Evolutionary conservation across 2,888 invertebrate genomes (phyloP).

Genomic region (Reticulitermes lucifugus): DNA sequence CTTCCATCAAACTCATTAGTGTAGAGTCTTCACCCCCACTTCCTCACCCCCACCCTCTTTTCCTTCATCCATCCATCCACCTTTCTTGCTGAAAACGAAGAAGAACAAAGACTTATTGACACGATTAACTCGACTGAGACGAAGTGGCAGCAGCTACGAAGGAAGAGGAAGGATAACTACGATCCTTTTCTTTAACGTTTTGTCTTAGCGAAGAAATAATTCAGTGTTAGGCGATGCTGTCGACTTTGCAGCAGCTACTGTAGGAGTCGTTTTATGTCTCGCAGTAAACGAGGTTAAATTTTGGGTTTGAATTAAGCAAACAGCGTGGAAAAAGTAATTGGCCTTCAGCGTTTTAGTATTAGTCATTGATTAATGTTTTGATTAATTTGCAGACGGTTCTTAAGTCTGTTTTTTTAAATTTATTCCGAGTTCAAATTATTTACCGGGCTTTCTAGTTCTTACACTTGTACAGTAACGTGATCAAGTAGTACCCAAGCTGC

Average conservation of each 20-base stretch:
- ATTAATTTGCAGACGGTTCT: neutral
- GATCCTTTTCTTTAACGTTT: conserved; percentile 37
- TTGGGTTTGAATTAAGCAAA: conserved; percentile 34
- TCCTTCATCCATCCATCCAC: conserved; percentile 30
- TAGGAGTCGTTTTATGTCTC: conserved; percentile 9
- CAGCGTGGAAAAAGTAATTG: neutral
- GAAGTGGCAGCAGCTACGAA: conserved; percentile 33
- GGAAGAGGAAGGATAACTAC: conserved; percentile 15
- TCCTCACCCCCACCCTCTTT: conserved; percentile 33
- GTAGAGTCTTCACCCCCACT: conserved; percentile 27
- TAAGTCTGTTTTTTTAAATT: neutral
- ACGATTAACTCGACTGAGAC: conserved; percentile 43
- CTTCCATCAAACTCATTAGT: conserved; percentile 42
- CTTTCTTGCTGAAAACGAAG: conserved; percentile 45
- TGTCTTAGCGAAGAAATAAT: conserved; percentile 40
- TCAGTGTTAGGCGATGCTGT: conserved; percentile 22
- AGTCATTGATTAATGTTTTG: conserved; percentile 23
- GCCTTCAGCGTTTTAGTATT: conserved; percentile 16
- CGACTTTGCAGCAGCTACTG: neutral
- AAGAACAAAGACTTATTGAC: conserved; percentile 43
- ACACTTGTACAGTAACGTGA: neutral
- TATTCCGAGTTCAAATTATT: neutral
- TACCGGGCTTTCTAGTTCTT: neutral
- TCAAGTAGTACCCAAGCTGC: too few species aligned
- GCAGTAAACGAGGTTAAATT: conserved; percentile 33